Base-by-base conservation (phyloP, 35 echinoderm and acorn worm species). In the Heliocidaris erythrogramma region DNA sequence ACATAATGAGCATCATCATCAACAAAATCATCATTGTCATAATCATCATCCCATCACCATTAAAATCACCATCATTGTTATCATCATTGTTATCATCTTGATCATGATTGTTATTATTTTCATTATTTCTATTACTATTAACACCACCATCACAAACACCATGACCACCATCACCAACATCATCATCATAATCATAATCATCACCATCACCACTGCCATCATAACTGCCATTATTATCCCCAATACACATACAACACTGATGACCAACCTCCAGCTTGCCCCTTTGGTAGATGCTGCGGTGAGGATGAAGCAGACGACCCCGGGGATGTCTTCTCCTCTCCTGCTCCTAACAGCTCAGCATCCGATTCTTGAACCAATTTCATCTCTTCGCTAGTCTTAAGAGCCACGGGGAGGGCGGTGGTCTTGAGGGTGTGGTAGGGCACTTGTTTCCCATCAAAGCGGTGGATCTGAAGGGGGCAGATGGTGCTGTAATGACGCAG, bases 401-500 rank as follows among this genome's bases (percentile, higher is more conserved):
- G 48, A 47, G 94, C 94, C 13, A 85, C 93, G 7, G 97, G 94
- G 48, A 95, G 96, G 0, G 96, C 97, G 17, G 89, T 97, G 60
- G 96, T 17, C 69, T 96, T 95, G 3, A 99, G 95, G 30, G 59
- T 90, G 48, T 97, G 94, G 85, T 99, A 99, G 11, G 91, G 85
- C 5, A 93, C 89, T 60, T 97, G 97, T 4, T 93, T 92, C 11
- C 94, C 94, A 60, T 96, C 97, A 9, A 78, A 87, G 8, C 90
- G 88, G 92, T 97, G 96, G 9, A 97, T 95, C n/a, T 94, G 71
- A 4, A 97, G 52, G 31, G 98, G 97, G 91, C 85, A 93, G 47
- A 97, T 96, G 31, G 96, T 97, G 50, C 71, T 93, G 94, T 99
- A 99, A 69, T 97, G 98, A 30, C 94, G 90, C n/a, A 99, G 93